Base-by-base conservation (phyloP, 30 jellyfish, hydroid and myxozoan genomes). In the Haliclystus octoradiatus region DNA sequence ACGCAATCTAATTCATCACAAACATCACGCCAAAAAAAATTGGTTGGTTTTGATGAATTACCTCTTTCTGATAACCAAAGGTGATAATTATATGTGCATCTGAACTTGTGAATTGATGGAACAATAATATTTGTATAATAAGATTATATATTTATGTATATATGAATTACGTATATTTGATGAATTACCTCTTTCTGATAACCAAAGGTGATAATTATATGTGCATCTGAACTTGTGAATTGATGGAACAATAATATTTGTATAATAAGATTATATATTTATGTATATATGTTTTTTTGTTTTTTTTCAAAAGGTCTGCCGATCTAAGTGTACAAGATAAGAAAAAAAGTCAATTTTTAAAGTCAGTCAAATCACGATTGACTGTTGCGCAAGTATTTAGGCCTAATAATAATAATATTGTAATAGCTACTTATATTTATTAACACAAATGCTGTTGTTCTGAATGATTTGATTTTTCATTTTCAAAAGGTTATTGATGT, bases 301-400 rank as follows among this genome's bases (percentile, higher is more conserved):
- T n/a, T n/a, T n/a, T n/a, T n/a, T n/a, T n/a, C n/a, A n/a, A n/a
- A n/a, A n/a, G n/a, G n/a, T n/a, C n/a, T n/a, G n/a, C n/a, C n/a
- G n/a, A n/a, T n/a, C n/a, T n/a, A n/a, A n/a, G n/a, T n/a, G n/a
- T n/a, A n/a, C n/a, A 19, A 40, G 57, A 4, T 2, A 31, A 46
- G 13, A 49, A 69, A 22, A 69, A 26, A 49, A 33, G 47, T 24
- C 79, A 69, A 25, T 69, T 69, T 49, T 30, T 40, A 28, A 46
- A 69, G 30, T 35, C 79, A 2, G 47, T 69, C 75, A 69, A 49
- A 49, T 69, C 79, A 25, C 34, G 79, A 2, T 25, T 69, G 72
- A 69, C 73, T 2, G 79, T 69, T 35, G 79, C 79, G 22, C 79
- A 69, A 49, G 79, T 69, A 30, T 23, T 72, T 22, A 30, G 33